Conservation (phyloP, 1,140 invertebrate genomes). For the Ericerus pela region DNA sequence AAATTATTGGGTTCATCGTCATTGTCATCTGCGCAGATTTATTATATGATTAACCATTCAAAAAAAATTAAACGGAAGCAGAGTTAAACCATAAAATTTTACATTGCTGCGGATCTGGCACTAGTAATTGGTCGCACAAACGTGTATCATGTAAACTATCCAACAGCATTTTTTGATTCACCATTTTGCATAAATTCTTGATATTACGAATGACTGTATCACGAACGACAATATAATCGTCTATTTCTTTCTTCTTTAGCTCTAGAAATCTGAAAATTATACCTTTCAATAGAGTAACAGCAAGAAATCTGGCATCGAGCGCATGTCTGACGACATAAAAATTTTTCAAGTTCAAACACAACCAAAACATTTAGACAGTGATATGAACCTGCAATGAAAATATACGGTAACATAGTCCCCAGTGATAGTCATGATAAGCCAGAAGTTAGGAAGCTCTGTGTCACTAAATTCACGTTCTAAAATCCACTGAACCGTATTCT, state of each 20-base stretch:
- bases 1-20: conserved; percentile 2
- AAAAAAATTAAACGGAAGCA: not conserved
- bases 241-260: conserved; percentile 36
- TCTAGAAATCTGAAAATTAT: conserved; percentile 36
- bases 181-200: conserved; percentile 43
- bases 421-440: conserved; percentile 52
- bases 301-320: not conserved
- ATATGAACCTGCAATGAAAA: conserved; percentile 51
- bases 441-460: conserved; percentile 50
- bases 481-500: conserved; percentile 34
- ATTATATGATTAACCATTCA: not conserved
- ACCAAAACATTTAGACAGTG: no score
- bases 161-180: conserved; percentile 57
- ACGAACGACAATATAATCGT: conserved; percentile 38
- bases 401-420: conserved; percentile 45
- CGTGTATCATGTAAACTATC: conserved; percentile 52
- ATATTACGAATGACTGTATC: conserved; percentile 39
- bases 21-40: not conserved
- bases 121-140: conserved; percentile 52
- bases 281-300: not conserved
- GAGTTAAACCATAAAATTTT: no score
- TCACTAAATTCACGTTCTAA: conserved; percentile 37
- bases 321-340: no score
- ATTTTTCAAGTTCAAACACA: no score
- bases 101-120: conserved; percentile 30